Evolutionary conservation across 2,113 vertebrate species (phyloP).

Genomic region (Cyrtonyx montezumae): DNA sequence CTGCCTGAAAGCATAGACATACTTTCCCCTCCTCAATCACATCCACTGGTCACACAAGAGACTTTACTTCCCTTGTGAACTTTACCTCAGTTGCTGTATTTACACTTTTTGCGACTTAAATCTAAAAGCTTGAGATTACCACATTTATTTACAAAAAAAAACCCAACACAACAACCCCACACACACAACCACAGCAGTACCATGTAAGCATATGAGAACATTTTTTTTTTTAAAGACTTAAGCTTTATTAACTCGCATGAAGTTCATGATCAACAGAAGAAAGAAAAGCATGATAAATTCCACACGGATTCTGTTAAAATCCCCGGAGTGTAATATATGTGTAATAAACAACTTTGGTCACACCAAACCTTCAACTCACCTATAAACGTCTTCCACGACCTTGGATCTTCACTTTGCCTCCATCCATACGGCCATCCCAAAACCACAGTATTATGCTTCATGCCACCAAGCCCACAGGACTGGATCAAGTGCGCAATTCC

Average conservation of each 20-base stretch:
- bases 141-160: not conserved
- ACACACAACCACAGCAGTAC: not conserved
- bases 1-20: not conserved
- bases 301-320: not conserved
- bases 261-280: not conserved
- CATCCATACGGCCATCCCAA: conserved; percentile 98
- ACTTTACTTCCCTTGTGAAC: not conserved
- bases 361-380: conserved; percentile 75
- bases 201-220: not conserved
- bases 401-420: conserved; percentile 97
- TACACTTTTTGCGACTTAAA: not conserved
- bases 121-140: not conserved
- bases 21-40: not conserved
- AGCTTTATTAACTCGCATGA: not conserved
- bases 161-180: not conserved
- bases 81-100: not conserved
- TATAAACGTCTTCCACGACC: conserved; percentile 98
- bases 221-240: not conserved
- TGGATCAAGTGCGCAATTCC: conserved; percentile 96
- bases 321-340: rapidly evolving
- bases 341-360: not conserved
- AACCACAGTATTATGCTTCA: conserved; percentile 98
- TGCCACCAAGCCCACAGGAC: conserved; percentile 95
- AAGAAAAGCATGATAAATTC: not conserved
- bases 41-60: not conserved